Base-by-base conservation (phyloP, 2,888 invertebrate genomes). In the Drosophila neotestacea region DNA sequence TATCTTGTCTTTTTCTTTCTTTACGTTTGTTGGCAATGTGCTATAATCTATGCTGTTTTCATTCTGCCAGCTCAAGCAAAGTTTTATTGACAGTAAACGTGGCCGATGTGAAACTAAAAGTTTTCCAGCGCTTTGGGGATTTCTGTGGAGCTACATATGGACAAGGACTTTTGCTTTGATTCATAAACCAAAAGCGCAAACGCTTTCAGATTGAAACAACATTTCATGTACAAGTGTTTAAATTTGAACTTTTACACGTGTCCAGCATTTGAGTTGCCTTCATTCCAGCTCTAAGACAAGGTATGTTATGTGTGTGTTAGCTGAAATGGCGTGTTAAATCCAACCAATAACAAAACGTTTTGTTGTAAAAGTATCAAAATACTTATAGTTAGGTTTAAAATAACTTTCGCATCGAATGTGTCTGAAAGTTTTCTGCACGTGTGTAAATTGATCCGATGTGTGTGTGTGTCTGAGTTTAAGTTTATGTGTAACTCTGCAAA, bases 81-180 rank as follows among this genome's bases (percentile, higher is more conserved):
- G 84, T 87, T 87, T 85, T 87, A 85, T 85, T 87, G 85, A 85
- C 84, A 87, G 81, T 85, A 85, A 85, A 85, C 84, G 85, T 85
- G 84, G 85, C 73, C 80, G 76, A 74, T 82, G 72, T 60, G 68
- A 80, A 82, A 82, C 82, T 76, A 73, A 85, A 84, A 84, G 69
- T 76, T 86, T 72, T 59, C n/a, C 36, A 73, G 68, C 65, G 77
- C 75, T 77, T 80, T 71, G 67, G 69, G 78, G 73, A 80, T 73
- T 78, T 79, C 60, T 47, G 47, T 59, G 30, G 27, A 52, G n/a
- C 46, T 65, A 65, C 51, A 62, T 59, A 73, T 67, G 47, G 16
- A 55, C 30, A 55, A 16, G 60, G 64, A 71, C 67, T 67, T 67
- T 56, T 59, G 65, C 77, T 63, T 56, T 72, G 84, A 84, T 84